Evolutionary conservation across 1,140 invertebrate species (phyloP).

Genomic region (Trissolcus basalis): DNA sequence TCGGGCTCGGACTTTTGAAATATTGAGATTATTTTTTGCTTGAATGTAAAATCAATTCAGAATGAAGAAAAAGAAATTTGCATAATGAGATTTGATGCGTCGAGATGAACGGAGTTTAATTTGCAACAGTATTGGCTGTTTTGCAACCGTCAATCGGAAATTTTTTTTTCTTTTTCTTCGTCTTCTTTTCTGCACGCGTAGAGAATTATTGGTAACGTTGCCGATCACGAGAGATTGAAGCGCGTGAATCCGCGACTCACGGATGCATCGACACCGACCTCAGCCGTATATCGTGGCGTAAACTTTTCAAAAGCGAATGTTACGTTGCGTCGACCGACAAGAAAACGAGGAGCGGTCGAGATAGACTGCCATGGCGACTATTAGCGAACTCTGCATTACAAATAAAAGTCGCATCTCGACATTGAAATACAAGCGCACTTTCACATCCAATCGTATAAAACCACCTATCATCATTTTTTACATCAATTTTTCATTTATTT

Average conservation of each 20-base stretch:
- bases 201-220: constrained; percentile 44
- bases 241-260: constrained; percentile 42
- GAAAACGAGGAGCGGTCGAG: constrained; percentile 56
- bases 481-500: not conserved
- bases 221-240: constrained; percentile 30
- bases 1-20: no score
- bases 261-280: constrained; percentile 52
- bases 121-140: constrained; percentile 14
- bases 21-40: no score
- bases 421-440: constrained; percentile 53
- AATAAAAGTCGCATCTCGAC: constrained; percentile 55
- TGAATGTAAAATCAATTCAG: no score
- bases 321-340: constrained; percentile 48
- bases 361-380: constrained; percentile 49
- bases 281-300: constrained; percentile 46
- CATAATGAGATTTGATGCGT: no score
- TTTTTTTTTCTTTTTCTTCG: no score
- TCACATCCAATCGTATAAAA: constrained; percentile 20
- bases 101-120: no score
- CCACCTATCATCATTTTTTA: not conserved
- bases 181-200: no score
- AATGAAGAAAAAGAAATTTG: no score
- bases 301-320: constrained; percentile 54
- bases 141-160: constrained; percentile 32
- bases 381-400: constrained; percentile 52